These are phyloP conservation scores for Coilia nasus DNA, from an alignment of 2,797 vertebrate genomes.

Conservation along the genomic window DNA sequence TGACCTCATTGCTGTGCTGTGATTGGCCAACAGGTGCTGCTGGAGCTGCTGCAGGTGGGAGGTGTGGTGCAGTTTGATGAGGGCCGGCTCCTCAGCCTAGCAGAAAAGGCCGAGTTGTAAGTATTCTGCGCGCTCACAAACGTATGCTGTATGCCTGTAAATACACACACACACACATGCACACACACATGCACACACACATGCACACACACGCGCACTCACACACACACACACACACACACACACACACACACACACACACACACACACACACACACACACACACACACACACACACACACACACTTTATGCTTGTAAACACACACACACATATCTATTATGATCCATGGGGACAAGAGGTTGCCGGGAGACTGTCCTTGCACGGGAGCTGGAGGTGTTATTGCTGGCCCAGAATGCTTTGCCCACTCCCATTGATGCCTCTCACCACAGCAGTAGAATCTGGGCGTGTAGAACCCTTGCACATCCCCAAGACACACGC, in stretches of 20 bases:
- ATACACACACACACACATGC: neutral
- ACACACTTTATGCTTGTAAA: too few species aligned
- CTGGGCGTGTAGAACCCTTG: too few species aligned
- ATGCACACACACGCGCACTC: neutral
- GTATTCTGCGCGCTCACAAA: constrained; percentile 53
- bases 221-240: neutral
- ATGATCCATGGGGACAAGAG: too few species aligned
- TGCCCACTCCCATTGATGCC: too few species aligned
- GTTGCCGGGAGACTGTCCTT: too few species aligned
- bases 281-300: too few species aligned
- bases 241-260: neutral
- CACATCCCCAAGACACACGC: too few species aligned
- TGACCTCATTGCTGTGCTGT: constrained; percentile 26
- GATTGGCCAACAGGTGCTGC: constrained; percentile 79
- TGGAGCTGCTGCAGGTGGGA: constrained; percentile 93
- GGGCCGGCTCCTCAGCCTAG: constrained; percentile 83
- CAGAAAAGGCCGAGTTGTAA: constrained; percentile 96
- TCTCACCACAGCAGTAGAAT: too few species aligned
- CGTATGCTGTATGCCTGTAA: too few species aligned
- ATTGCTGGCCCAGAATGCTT: too few species aligned
- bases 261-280: neutral
- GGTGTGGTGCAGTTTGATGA: constrained; percentile 95
- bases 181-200: neutral
- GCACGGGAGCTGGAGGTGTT: too few species aligned
- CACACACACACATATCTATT: too few species aligned